Evolutionary conservation across 2,113 vertebrate genomes (phyloP).

Genomic region (Diadophis punctatus): DNA sequence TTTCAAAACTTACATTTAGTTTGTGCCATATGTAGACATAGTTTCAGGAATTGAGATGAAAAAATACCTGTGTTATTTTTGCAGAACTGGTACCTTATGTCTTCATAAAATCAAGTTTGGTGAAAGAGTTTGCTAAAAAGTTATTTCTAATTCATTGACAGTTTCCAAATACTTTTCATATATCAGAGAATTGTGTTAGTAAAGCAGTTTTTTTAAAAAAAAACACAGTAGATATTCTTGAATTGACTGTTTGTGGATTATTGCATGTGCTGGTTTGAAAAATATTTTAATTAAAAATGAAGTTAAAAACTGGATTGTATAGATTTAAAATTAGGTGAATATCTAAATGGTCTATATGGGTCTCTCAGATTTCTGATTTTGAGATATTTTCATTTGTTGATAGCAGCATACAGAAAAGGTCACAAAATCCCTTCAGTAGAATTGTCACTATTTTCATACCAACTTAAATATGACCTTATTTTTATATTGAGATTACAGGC

Average conservation of each 20-base stretch:
- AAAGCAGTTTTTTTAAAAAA: neutral
- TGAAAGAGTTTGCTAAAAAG: neutral
- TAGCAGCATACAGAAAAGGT: neutral
- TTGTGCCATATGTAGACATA: neutral
- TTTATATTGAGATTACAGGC: neutral
- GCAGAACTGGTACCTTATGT: neutral
- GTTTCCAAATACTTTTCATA: neutral
- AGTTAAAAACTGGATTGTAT: neutral
- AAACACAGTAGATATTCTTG: neutral
- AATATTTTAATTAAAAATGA: neutral
- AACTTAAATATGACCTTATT: neutral
- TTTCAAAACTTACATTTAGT: neutral
- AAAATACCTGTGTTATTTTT: neutral
- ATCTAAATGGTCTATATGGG: neutral
- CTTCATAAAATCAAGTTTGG: neutral
- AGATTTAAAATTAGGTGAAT: neutral
- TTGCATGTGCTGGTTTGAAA: neutral
- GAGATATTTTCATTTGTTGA: neutral
- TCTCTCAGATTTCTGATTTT: neutral
- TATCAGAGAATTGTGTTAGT: neutral
- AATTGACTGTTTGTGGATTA: neutral
- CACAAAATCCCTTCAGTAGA: neutral
- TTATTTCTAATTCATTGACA: neutral
- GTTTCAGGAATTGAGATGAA: neutral
- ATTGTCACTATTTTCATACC: neutral